Conservation (phyloP, 2,113 vertebrate genomes). For the Athene noctua region DNA sequence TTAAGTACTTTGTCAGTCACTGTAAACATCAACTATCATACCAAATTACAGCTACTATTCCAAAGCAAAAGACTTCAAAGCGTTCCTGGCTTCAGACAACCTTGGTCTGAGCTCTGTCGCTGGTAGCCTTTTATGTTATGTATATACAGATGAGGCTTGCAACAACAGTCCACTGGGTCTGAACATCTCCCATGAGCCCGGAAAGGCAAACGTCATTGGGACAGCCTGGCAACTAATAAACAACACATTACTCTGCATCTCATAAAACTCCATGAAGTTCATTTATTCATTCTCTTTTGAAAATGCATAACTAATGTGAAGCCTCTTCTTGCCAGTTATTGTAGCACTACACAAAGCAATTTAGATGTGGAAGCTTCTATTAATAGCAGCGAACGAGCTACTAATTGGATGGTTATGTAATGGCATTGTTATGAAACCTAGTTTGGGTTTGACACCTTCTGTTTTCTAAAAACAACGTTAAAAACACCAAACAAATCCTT, state of each 20-base stretch:
- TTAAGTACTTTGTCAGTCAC: background rate
- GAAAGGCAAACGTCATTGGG: background rate
- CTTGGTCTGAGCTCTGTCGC: background rate
- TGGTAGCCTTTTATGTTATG: background rate
- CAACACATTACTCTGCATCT: background rate
- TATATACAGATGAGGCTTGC: background rate
- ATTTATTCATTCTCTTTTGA: constrained; percentile 17
- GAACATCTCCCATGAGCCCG: background rate
- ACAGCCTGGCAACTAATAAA: background rate
- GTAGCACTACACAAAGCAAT: background rate
- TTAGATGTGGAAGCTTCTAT: constrained; percentile 56
- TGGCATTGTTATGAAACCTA: constrained; percentile 45
- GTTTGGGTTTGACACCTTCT: constrained; percentile 56
- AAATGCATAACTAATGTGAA: constrained; percentile 3
- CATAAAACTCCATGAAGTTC: background rate
- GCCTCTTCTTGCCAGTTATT: background rate
- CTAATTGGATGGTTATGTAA: constrained; percentile 67
- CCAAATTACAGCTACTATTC: background rate
- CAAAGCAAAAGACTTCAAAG: background rate
- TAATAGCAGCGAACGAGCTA: constrained; percentile 50
- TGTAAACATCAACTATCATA: background rate
- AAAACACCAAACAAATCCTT: background rate
- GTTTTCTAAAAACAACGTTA: constrained; percentile 40
- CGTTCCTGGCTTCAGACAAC: background rate
- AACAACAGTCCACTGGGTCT: background rate